Percentiles rank a stretch among this genome's conserved stretches.
Evolutionary conservation across 2,888 invertebrate species (phyloP).

Genomic region (Operophtera brumata): DNA sequence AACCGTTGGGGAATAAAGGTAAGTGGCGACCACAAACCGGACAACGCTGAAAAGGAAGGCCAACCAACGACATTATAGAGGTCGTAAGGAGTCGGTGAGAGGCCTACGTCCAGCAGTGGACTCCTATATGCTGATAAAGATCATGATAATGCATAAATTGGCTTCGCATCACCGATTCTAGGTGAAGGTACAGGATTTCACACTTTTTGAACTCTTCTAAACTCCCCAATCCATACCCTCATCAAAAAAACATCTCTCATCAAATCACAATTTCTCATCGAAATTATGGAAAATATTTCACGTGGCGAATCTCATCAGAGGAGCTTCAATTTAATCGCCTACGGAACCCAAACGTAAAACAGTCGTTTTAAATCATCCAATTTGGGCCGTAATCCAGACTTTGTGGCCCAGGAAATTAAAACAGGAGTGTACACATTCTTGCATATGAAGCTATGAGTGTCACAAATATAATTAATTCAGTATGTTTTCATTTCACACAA

Average conservation of each 20-base stretch:
- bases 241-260: constrained; percentile 9
- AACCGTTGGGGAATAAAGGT: no score
- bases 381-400: constrained; percentile 46
- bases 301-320: constrained; percentile 17
- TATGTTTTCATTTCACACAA: no score
- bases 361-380: constrained; percentile 47
- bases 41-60: no score
- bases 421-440: constrained; percentile 19
- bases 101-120: no score
- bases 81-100: no score
- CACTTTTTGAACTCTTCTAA: background rate
- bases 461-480: no score
- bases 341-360: constrained; percentile 24
- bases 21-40: no score
- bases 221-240: background rate
- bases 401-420: constrained; percentile 41
- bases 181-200: no score
- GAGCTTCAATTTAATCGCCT: constrained; percentile 21
- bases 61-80: no score
- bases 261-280: constrained; percentile 20
- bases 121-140: no score
- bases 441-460: background rate
- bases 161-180: no score
- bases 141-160: no score
- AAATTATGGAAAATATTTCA: constrained; percentile 12